Percentiles rank a stretch among this genome's conserved stretches.
These are phyloP conservation scores for Todiramphus chloris DNA, from an alignment of 2,113 vertebrate genomes.

Conservation along the genomic window DNA sequence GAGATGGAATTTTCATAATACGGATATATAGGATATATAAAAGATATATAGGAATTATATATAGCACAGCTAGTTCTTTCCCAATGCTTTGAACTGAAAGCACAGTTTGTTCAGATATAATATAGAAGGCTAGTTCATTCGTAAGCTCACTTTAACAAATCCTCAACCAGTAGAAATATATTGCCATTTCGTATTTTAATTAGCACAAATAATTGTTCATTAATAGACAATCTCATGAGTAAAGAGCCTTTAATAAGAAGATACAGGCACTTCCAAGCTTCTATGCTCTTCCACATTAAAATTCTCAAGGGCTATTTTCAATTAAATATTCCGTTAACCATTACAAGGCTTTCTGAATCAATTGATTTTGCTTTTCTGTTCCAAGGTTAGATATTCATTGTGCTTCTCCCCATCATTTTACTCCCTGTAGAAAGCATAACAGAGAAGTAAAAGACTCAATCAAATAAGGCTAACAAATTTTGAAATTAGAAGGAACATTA, in stretches of 20 bases:
- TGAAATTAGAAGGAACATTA: not conserved
- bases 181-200: slow-evolving; percentile 54
- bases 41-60: not conserved
- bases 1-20: not conserved
- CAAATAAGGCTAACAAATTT: not conserved
- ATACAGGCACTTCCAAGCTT: not conserved
- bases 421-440: not conserved
- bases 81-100: not conserved
- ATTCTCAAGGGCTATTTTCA: slow-evolving; percentile 51
- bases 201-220: slow-evolving; percentile 34
- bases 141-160: not conserved
- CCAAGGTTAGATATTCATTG: not conserved
- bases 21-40: not conserved
- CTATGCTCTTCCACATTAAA: not conserved
- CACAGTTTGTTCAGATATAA: slow-evolving; percentile 17
- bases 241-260: slow-evolving; percentile 28
- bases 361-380: not conserved
- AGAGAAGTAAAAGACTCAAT: not conserved
- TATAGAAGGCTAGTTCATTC: not conserved
- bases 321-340: slow-evolving; percentile 34
- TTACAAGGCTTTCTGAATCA: not conserved
- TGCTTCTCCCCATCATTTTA: not conserved
- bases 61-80: slow-evolving; percentile 18
- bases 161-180: slow-evolving; percentile 10
- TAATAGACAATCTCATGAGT: slow-evolving; percentile 20